Conservation (phyloP, 2,113 vertebrate species). For the Mixornis gularis region DNA sequence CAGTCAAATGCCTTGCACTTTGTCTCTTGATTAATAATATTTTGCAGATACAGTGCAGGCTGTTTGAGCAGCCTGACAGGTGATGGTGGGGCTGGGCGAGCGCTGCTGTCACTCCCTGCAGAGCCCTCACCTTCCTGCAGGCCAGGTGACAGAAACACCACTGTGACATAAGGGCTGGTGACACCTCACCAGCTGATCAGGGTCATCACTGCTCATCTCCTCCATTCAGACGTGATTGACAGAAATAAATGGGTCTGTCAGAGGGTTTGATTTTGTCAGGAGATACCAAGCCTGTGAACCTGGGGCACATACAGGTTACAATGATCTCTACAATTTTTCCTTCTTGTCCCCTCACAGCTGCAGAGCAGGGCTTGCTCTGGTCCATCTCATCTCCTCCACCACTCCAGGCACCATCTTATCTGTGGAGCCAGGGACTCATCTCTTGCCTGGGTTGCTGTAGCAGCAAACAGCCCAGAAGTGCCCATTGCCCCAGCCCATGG, state of each 20-base stretch:
- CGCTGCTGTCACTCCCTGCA: background rate
- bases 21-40: background rate
- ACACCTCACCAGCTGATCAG: background rate
- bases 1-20: slow-evolving; percentile 1
- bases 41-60: background rate
- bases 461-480: accelerated
- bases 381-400: accelerated
- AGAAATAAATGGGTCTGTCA: background rate
- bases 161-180: background rate
- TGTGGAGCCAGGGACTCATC: background rate
- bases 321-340: accelerated
- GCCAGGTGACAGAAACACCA: background rate
- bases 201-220: background rate
- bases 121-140: background rate
- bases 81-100: accelerated
- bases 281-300: accelerated
- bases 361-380: background rate
- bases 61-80: background rate
- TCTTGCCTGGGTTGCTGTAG: background rate
- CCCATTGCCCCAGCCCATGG: accelerated
- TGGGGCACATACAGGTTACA: accelerated
- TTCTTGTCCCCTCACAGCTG: background rate
- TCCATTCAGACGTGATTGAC: background rate
- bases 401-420: accelerated
- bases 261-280: background rate